These are phyloP conservation scores for Pygocentrus nattereri DNA, from an alignment of 2,797 vertebrate genomes.

Conservation along the genomic window DNA sequence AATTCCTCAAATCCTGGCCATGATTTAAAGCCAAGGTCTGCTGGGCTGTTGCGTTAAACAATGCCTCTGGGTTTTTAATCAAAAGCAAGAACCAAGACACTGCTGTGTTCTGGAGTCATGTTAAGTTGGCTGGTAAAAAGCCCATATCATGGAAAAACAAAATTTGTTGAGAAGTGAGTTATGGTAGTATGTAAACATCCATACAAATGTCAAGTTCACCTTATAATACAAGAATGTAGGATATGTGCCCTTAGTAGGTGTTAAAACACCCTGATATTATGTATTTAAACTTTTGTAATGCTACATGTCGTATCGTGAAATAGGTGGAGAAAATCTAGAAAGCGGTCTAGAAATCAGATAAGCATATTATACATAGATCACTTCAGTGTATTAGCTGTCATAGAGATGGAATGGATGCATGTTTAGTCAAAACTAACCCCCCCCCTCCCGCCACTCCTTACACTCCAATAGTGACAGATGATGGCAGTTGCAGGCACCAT, in stretches of 20 bases:
- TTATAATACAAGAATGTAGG: too few species aligned
- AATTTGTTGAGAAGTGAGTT: not conserved
- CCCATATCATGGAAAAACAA: too few species aligned
- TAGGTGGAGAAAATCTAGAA: not conserved
- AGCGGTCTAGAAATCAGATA: not conserved
- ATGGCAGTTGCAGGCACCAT: slow-evolving; percentile 14
- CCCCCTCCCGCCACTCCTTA: not conserved
- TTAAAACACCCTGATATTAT: not conserved
- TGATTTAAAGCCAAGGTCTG: slow-evolving; percentile 13
- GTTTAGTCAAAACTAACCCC: not conserved
- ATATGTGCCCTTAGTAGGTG: not conserved
- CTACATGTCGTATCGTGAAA: not conserved
- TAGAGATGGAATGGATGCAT: not conserved
- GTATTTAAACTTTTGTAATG: not conserved
- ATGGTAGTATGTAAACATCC: too few species aligned
- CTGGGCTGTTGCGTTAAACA: not conserved
- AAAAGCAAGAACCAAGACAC: not conserved
- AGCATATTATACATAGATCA: too few species aligned
- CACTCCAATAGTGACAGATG: not conserved
- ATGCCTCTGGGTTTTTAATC: not conserved
- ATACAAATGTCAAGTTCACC: too few species aligned
- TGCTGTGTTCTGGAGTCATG: not conserved
- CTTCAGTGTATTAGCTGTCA: not conserved
- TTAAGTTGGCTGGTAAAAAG: too few species aligned
- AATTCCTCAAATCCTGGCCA: not conserved